Base-by-base conservation (phyloP, 2,888 invertebrate species). In the Caenorhabditis sp. region DNA sequence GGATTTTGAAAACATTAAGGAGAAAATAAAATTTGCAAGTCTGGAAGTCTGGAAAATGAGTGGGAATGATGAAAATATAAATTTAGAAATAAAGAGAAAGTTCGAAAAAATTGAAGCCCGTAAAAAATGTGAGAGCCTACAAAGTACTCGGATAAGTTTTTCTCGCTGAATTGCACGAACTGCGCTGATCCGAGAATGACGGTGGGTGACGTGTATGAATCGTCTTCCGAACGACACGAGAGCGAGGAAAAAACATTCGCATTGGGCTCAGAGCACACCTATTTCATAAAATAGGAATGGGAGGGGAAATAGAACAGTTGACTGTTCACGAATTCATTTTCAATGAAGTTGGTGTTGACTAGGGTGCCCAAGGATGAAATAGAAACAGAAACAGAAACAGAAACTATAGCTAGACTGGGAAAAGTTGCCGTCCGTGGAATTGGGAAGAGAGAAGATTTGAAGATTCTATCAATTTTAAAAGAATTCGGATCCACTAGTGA, bases 401-500 rank as follows among this genome's bases (percentile, higher is more conserved):
- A 53, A 53, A 53, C n/a, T 67, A 64, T 74, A 58, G 62, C 5
- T 9, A 51, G 28, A 51, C n/a, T n/a, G n/a, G n/a, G n/a, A n/a
- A n/a, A n/a, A n/a, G n/a, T n/a, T n/a, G n/a, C n/a, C n/a, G n/a
- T n/a, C n/a, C n/a, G n/a, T n/a, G n/a, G n/a, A n/a, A n/a, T n/a
- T n/a, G 1, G 50, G 55, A 58, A 50, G 18, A 26, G 32, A 18
- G 18, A 24, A 37, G 62, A 35, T 22, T 26, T 24, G 18, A 37
- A 62, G 72, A 76, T 76, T 76, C 76, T 58, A 76, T 76, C 67
- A 67, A 76, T 76, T 76, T 76, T 62, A 60, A 76, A 76, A 61
- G 60, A 65, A 76, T 65, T 65, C 47, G 32, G 4, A 8, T 9
- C 2, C 18, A 11, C 22, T 58, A 1, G n/a, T 35, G 65, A 72